Evolutionary conservation across 2,797 vertebrate species (phyloP).

Genomic region (Takifugu ocellatus): DNA sequence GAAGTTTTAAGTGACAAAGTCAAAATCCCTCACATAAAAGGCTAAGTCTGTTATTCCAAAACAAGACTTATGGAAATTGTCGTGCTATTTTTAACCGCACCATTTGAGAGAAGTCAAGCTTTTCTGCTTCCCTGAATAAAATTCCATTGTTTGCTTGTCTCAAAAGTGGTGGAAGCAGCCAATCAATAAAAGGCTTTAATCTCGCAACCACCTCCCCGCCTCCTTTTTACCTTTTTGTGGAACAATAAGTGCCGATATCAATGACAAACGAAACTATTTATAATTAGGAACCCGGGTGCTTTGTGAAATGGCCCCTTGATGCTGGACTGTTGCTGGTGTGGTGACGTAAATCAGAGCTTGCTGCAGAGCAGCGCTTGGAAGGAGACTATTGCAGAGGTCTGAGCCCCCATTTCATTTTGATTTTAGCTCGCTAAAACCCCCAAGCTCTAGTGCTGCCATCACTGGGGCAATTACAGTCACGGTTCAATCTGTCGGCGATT

Average conservation of each 20-base stretch:
- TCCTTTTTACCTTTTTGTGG: slow-evolving; percentile 13
- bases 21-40: no score
- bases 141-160: slow-evolving; percentile 29
- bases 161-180: slow-evolving; percentile 39
- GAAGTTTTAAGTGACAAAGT: not conserved
- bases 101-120: slow-evolving; percentile 8
- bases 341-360: slow-evolving; percentile 43
- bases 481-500: not conserved
- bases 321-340: slow-evolving; percentile 48
- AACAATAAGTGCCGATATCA: slow-evolving; percentile 30
- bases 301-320: not conserved
- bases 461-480: slow-evolving; percentile 37
- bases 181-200: slow-evolving; percentile 39
- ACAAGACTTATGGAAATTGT: not conserved
- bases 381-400: slow-evolving; percentile 49
- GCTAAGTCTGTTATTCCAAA: not conserved
- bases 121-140: slow-evolving; percentile 11
- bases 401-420: slow-evolving; percentile 55
- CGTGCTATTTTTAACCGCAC: slow-evolving; percentile 6
- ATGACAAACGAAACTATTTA: slow-evolving; percentile 11
- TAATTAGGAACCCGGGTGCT: slow-evolving; percentile 21
- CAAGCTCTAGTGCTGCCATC: slow-evolving; percentile 57
- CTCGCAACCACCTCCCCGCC: slow-evolving; percentile 17
- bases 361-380: slow-evolving; percentile 43
- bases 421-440: slow-evolving; percentile 64